phyloP scores from a whole-genome alignment of 1,140 invertebrate species.

The Cydia fagiglandana region DNA sequence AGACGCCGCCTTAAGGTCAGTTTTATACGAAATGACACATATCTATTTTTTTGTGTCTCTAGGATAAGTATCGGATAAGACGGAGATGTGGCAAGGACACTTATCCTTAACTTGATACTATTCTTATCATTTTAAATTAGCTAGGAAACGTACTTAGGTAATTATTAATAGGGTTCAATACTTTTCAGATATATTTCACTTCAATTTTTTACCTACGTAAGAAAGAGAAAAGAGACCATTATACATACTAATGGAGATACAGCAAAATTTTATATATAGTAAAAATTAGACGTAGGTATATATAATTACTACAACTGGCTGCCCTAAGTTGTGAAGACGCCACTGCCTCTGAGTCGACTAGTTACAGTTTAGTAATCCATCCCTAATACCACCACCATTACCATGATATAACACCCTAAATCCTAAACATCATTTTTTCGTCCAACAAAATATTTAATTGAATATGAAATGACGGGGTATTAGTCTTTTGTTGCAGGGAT shows the following conservation, averaged over 20 bases:
- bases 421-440: conserved; percentile 62
- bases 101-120: too few relatives aligned
- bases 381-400: conserved; percentile 15
- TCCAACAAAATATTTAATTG: conserved; percentile 76
- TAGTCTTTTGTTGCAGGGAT: conserved; percentile 73
- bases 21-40: neutral
- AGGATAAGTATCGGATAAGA: too few relatives aligned
- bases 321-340: neutral
- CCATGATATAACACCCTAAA: conserved; percentile 46
- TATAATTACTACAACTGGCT: neutral
- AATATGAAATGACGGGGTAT: conserved; percentile 72
- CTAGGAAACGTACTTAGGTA: too few relatives aligned
- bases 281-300: too few relatives aligned
- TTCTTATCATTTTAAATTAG: neutral
- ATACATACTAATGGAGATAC: too few relatives aligned
- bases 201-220: too few relatives aligned
- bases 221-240: too few relatives aligned
- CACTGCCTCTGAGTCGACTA: neutral
- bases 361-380: conserved; percentile 10
- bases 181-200: too few relatives aligned
- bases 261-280: too few relatives aligned
- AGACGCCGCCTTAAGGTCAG: neutral
- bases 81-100: too few relatives aligned
- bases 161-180: too few relatives aligned
- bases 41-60: neutral